Conservation (phyloP, 2,797 vertebrate species). For the Moxostoma hubbsi region DNA sequence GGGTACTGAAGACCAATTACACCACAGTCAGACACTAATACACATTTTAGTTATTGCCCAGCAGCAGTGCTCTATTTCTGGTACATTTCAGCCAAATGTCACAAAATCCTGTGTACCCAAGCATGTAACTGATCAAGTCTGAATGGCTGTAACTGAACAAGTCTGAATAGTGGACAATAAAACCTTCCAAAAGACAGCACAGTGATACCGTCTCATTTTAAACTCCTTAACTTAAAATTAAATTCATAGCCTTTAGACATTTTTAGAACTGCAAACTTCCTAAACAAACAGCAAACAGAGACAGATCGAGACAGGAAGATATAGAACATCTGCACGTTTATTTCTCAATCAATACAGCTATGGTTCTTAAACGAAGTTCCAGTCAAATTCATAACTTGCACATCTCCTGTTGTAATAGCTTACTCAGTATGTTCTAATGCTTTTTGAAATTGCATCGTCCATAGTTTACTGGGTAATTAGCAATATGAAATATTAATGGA, state of each 20-base stretch:
- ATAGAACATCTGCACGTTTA: background rate
- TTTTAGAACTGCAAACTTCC: background rate
- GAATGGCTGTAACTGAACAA: too few species aligned
- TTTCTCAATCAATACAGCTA: slow-evolving; percentile 25
- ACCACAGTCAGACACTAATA: slow-evolving; percentile 2
- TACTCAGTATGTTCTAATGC: slow-evolving; percentile 62
- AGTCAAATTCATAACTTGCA: slow-evolving; percentile 36
- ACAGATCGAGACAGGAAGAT: background rate
- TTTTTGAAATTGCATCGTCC: slow-evolving; percentile 56
- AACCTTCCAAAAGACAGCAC: background rate
- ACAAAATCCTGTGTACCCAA: background rate
- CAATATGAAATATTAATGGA: slow-evolving; percentile 67
- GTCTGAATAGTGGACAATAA: background rate
- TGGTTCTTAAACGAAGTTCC: slow-evolving; percentile 24
- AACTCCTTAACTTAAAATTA: background rate
- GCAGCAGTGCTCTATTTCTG: background rate
- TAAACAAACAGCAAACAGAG: background rate
- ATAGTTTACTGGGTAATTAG: slow-evolving; percentile 66
- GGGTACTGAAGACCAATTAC: slow-evolving; percentile 3
- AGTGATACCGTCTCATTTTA: background rate
- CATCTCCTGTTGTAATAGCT: slow-evolving; percentile 40
- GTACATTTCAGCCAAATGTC: slow-evolving; percentile 4
- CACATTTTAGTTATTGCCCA: slow-evolving; percentile 23
- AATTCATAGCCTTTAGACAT: background rate
- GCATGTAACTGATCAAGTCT: too few species aligned